Conservation (phyloP, 2,113 vertebrate genomes). For the Periophthalmodon schlosseri region DNA sequence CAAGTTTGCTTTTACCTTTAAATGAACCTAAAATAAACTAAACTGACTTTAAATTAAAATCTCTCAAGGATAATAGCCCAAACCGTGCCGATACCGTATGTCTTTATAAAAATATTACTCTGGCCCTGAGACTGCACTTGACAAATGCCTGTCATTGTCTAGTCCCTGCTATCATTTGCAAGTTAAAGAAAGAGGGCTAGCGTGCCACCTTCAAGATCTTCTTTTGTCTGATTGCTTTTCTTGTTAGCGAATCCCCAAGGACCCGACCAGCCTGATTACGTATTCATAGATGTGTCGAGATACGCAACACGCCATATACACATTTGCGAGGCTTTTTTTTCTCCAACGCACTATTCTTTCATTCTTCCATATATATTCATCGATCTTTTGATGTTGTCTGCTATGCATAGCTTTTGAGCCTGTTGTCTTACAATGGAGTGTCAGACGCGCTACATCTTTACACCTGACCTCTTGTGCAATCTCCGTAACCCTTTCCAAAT, state of each 20-base stretch:
- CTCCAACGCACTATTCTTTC: background rate
- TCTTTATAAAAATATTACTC: constrained; percentile 4
- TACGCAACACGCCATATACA: constrained; percentile 46
- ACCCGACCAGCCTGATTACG: constrained; percentile 51
- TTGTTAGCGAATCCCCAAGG: constrained; percentile 53
- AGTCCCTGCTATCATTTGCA: constrained; percentile 27
- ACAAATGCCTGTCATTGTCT: background rate
- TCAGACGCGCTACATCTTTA: constrained; percentile 29
- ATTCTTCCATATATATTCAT: constrained; percentile 17
- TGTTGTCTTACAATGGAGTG: constrained; percentile 8
- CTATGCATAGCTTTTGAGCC: background rate
- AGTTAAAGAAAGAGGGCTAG: constrained; percentile 14
- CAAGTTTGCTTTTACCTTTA: background rate
- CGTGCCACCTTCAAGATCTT: constrained; percentile 21
- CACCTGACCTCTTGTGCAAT: constrained; percentile 36
- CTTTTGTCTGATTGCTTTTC: constrained; percentile 62
- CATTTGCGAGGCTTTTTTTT: constrained; percentile 15
- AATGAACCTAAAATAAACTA: background rate
- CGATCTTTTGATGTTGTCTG: constrained; percentile 15
- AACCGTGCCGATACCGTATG: background rate
- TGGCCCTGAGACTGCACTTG: background rate
- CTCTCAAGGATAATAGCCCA: background rate
- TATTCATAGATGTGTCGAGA: constrained; percentile 62
- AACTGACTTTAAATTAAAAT: background rate
- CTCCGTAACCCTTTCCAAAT: constrained; percentile 40